Evolutionary conservation across 92 coral and sea anemone species (phyloP).

Genomic region (Palythoa grandis): DNA sequence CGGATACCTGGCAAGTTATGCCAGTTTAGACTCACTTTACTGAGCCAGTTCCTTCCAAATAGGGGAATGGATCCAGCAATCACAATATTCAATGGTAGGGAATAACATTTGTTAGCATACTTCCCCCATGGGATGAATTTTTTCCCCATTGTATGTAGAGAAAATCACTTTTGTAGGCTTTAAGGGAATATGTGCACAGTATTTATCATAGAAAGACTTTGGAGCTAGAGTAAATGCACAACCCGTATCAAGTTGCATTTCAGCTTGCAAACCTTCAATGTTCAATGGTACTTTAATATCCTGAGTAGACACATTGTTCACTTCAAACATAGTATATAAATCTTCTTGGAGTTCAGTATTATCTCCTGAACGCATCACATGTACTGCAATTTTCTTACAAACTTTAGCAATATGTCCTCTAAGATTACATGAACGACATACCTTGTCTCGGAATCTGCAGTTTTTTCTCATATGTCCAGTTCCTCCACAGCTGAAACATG

Average conservation of each 20-base stretch:
- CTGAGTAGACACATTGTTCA: conserved; percentile 36
- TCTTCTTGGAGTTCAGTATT: no score
- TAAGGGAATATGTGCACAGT: conserved; percentile 52
- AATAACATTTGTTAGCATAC: conserved; percentile 43
- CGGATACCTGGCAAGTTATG: conserved; percentile 36
- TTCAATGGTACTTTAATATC: conserved; percentile 55
- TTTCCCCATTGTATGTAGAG: conserved; percentile 65
- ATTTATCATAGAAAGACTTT: conserved; percentile 41
- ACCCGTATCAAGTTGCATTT: conserved; percentile 17
- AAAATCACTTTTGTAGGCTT: conserved; percentile 50
- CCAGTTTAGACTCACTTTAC: conserved; percentile 45
- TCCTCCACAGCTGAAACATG: no score
- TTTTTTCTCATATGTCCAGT: no score
- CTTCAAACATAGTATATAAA: conserved; percentile 27
- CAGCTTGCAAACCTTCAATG: conserved; percentile 37
- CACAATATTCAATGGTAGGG: conserved; percentile 45
- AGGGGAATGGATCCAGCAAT: conserved; percentile 48
- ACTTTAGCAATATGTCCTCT: no score
- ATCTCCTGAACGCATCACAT: no score
- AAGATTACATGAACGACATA: no score
- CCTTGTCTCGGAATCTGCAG: no score
- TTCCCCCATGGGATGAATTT: conserved; percentile 46
- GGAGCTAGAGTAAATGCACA: conserved; percentile 66
- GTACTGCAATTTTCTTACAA: no score
- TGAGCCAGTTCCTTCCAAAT: conserved; percentile 59